Conservation (phyloP, 2,888 invertebrate species). For the Meiosimyza platycephala region DNA sequence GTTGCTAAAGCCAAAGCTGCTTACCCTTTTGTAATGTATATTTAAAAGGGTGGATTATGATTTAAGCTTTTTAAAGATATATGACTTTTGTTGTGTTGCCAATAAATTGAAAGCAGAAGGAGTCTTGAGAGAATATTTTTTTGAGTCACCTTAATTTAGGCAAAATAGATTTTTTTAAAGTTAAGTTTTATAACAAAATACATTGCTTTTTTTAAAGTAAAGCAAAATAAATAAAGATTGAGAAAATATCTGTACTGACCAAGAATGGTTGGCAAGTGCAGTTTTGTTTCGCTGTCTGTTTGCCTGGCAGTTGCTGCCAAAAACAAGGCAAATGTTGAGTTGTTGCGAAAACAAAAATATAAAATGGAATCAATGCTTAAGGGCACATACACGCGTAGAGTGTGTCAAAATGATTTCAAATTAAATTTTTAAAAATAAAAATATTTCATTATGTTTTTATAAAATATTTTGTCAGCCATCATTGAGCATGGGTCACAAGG, state of each 20-base stretch:
- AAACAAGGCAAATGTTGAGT: conserved; percentile 28
- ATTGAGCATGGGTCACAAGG: too few relatives aligned
- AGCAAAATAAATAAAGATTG: background rate
- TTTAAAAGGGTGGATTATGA: background rate
- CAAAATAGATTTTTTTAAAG: too few relatives aligned
- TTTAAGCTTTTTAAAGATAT: background rate
- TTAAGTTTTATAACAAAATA: background rate
- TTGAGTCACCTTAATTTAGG: background rate
- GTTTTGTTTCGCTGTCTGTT: conserved; percentile 24
- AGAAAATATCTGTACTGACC: background rate
- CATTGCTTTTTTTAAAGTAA: background rate
- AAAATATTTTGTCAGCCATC: too few relatives aligned
- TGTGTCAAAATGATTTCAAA: too few relatives aligned
- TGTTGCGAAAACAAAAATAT: background rate
- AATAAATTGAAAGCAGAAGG: background rate
- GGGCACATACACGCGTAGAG: background rate
- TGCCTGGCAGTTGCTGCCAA: conserved; percentile 32
- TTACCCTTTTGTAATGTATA: background rate
- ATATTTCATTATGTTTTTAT: too few relatives aligned
- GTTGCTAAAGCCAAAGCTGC: conserved; percentile 12
- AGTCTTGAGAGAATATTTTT: background rate
- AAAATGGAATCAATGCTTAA: conserved; percentile 7
- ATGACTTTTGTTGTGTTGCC: too few relatives aligned
- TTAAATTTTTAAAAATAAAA: too few relatives aligned
- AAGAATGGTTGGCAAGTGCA: background rate